phyloP scores from a whole-genome alignment of 2,888 invertebrate genomes.

The Pachycephus smyrnensis region DNA sequence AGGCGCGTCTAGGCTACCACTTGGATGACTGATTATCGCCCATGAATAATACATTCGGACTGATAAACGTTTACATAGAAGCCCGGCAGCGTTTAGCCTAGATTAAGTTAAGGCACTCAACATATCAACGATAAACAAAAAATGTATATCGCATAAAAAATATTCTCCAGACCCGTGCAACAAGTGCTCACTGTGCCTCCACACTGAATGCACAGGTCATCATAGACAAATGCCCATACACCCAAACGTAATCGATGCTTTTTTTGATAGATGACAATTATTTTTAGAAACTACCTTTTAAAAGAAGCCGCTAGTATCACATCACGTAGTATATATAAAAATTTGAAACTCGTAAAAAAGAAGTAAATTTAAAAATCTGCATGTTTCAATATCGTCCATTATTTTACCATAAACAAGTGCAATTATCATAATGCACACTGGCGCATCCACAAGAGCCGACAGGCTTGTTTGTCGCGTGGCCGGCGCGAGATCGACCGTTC shows the following conservation, averaged over 20 bases:
- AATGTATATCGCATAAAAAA: not conserved
- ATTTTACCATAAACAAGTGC: not conserved
- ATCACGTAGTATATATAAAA: not conserved
- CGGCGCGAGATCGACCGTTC: slow-evolving; percentile 1
- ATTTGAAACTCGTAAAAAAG: not conserved
- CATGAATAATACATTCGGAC: not conserved
- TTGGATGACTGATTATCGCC: not conserved
- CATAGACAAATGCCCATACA: not conserved
- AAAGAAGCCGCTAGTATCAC: not conserved
- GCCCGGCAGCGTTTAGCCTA: not conserved
- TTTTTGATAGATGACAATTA: not conserved
- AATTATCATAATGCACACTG: not conserved
- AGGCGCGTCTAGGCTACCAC: not conserved
- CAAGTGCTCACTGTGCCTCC: not conserved
- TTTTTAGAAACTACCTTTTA: not conserved
- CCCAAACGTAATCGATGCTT: not conserved
- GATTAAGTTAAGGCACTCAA: not conserved
- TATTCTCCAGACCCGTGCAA: not conserved
- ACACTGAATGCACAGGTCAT: not conserved
- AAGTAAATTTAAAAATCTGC: not conserved
- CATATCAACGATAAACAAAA: not conserved
- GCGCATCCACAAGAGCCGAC: not conserved
- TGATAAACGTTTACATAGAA: not conserved
- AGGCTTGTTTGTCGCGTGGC: not conserved
- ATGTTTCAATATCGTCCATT: not conserved